Conservation (phyloP, 1,140 invertebrate species). For the Sminthurides bifidus region DNA sequence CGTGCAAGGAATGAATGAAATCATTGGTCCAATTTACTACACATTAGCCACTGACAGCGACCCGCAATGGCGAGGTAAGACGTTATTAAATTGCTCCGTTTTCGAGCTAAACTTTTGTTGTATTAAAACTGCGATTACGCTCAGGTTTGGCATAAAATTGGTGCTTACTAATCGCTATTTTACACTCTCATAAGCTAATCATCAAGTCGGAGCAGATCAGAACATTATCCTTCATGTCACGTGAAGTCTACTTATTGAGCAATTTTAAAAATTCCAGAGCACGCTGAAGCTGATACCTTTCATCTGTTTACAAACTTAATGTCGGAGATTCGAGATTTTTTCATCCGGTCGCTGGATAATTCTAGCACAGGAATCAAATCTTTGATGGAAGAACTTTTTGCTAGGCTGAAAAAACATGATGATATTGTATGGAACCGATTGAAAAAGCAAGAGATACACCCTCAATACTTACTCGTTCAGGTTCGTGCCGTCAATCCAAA, state of each 20-base stretch:
- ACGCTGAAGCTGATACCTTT: constrained; percentile 94
- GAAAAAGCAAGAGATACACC: constrained; percentile 69
- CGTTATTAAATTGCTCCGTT: constrained; percentile 3
- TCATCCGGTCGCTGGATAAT: constrained; percentile 90
- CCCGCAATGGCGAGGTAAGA: constrained; percentile 59
- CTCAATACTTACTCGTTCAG: constrained; percentile 93
- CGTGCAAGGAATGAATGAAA: constrained; percentile 99
- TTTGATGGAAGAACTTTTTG: constrained; percentile 66
- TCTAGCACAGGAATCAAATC: constrained; percentile 65
- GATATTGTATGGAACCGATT: constrained; percentile 60
- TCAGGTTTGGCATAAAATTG: too few species aligned
- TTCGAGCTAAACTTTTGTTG: too few species aligned
- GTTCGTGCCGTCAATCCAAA: constrained; percentile 37
- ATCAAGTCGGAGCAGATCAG: too few species aligned
- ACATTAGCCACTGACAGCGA: constrained; percentile 85
- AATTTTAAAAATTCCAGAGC: constrained; percentile 47
- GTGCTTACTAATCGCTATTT: too few species aligned
- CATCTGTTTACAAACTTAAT: constrained; percentile 96
- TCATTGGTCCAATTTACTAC: constrained; percentile 96
- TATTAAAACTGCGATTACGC: constrained; percentile 2
- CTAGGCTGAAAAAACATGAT: constrained; percentile 64
- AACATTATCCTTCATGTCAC: too few species aligned
- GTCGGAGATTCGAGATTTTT: constrained; percentile 94
- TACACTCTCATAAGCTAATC: too few species aligned
- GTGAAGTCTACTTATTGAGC: too few species aligned